Percentiles rank a stretch among this genome's conserved stretches.
phyloP scores from a whole-genome alignment of 2,797 vertebrate species.

The Enteromius anoplus region DNA sequence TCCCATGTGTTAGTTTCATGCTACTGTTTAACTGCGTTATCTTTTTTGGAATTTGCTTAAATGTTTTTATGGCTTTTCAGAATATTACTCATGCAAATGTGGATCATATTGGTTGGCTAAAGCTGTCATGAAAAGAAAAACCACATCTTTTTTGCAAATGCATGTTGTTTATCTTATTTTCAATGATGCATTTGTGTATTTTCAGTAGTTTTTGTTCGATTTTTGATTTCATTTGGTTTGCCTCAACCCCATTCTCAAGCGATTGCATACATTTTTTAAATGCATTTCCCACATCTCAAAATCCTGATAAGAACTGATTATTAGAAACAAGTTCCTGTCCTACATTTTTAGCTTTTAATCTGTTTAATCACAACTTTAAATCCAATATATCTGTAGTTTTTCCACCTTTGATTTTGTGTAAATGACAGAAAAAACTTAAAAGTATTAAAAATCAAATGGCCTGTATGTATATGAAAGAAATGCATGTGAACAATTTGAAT shows the following conservation, averaged over 20 bases:
- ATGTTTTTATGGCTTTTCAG: background rate
- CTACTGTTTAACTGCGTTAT: background rate
- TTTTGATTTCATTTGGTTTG: background rate
- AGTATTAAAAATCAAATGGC: conserved; percentile 63
- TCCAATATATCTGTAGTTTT: background rate
- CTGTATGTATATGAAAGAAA: conserved; percentile 22
- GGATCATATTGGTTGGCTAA: background rate
- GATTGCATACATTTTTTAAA: background rate
- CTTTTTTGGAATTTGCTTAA: background rate
- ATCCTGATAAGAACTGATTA: background rate
- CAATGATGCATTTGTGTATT: background rate
- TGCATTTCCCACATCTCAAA: background rate
- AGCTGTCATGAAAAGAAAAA: background rate
- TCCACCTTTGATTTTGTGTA: conserved; percentile 5
- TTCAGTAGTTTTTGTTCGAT: background rate
- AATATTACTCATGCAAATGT: background rate
- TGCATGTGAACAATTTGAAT: conserved; percentile 14
- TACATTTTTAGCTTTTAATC: background rate
- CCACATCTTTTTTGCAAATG: background rate
- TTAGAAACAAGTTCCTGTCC: background rate
- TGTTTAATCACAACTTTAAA: background rate
- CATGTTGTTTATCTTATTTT: background rate
- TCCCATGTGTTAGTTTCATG: background rate
- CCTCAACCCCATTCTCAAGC: background rate
- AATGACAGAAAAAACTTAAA: conserved; percentile 38